These are phyloP conservation scores for Drosophila busckii DNA, from an alignment of 1,140 invertebrate species.

Conservation along the genomic window DNA sequence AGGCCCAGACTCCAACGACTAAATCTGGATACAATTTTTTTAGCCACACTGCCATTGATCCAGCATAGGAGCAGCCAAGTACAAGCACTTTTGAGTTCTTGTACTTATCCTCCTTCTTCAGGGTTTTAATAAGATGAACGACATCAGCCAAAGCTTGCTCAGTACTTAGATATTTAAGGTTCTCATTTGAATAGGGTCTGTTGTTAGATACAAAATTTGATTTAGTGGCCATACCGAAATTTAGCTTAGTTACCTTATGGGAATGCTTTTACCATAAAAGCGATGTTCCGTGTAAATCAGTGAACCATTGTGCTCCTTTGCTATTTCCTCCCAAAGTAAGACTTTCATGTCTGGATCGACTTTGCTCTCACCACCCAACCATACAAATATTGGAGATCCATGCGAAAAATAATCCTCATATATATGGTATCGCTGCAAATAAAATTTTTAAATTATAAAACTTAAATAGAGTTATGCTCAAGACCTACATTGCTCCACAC, in stretches of 20 bases:
- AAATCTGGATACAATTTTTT: conserved; percentile 88
- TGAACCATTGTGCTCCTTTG: conserved; percentile 83
- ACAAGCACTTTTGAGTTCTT: conserved; percentile 79
- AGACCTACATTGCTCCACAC: conserved; percentile 82
- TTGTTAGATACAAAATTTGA: too few species aligned
- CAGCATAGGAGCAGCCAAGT: conserved; percentile 92
- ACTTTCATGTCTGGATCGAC: conserved; percentile 80
- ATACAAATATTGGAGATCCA: conserved; percentile 80
- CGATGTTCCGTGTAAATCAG: conserved; percentile 88
- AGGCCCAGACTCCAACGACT: conserved; percentile 83
- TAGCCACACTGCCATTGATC: conserved; percentile 87
- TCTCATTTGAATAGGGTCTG: conserved; percentile 80
- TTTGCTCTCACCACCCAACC: conserved; percentile 85
- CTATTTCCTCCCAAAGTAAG: conserved; percentile 83
- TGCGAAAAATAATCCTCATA: conserved; percentile 83
- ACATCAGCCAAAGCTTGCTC: conserved; percentile 89
- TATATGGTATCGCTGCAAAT: conserved; percentile 80
- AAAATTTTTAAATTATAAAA: too few species aligned
- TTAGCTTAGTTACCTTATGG: conserved; percentile 82
- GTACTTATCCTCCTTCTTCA: conserved; percentile 79
- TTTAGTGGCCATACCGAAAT: background rate
- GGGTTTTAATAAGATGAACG: conserved; percentile 83
- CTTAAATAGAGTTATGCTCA: background rate
- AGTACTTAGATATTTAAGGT: conserved; percentile 84
- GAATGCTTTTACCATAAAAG: conserved; percentile 89